Evolutionary conservation across 2,113 vertebrate genomes (phyloP).

Genomic region (Tamias sibiricus): DNA sequence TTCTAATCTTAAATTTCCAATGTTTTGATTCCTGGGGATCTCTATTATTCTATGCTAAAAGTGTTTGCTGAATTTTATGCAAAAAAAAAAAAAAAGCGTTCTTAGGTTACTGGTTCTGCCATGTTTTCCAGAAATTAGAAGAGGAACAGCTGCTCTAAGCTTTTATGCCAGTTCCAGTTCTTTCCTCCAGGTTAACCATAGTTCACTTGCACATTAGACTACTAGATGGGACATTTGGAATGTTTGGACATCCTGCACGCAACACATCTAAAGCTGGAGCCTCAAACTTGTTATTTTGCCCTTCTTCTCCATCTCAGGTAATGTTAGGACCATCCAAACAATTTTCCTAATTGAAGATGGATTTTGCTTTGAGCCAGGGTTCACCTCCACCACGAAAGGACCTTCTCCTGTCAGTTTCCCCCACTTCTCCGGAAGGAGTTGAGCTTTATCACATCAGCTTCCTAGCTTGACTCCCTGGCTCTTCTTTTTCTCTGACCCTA

Average conservation of each 20-base stretch:
- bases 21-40: neutral
- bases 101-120: neutral
- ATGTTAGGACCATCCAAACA: neutral
- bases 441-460: neutral
- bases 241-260: neutral
- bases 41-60: neutral
- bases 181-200: neutral
- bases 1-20: neutral
- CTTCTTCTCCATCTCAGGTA: neutral
- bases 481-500: neutral
- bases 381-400: neutral
- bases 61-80: neutral
- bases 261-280: neutral
- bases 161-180: neutral
- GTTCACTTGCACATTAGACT: neutral
- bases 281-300: neutral
- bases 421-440: neutral
- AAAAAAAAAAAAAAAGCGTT: neutral
- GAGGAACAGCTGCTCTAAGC: neutral
- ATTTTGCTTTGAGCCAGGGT: neutral
- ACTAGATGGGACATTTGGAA: neutral
- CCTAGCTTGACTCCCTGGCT: neutral
- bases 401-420: neutral
- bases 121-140: neutral
- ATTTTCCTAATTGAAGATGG: neutral